phyloP scores from a whole-genome alignment of 1,140 invertebrate species.

The Thereuonema tuberculata region DNA sequence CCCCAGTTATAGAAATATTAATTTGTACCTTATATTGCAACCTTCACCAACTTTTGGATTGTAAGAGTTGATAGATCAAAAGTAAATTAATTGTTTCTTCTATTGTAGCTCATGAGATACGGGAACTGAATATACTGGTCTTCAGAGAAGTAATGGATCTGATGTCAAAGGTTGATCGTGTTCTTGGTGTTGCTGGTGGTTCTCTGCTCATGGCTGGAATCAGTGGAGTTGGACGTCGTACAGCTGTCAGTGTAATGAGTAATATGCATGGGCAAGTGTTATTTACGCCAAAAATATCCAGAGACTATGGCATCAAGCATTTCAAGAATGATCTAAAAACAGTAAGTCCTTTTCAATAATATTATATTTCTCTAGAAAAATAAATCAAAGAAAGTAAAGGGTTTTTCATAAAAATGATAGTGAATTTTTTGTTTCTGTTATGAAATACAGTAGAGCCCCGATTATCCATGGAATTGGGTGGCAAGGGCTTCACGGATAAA shows the following conservation, averaged over 20 bases:
- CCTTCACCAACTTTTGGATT: too few relatives aligned
- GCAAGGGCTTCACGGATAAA: too few relatives aligned
- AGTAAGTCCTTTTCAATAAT: conserved; percentile 22
- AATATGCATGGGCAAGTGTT: conserved; percentile 53
- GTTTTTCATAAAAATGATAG: too few relatives aligned
- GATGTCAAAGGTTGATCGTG: conserved; percentile 46
- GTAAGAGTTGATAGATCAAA: too few relatives aligned
- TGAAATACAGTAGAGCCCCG: too few relatives aligned
- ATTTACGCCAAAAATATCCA: conserved; percentile 42
- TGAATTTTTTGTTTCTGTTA: conserved; percentile 10
- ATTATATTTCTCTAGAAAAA: too few relatives aligned
- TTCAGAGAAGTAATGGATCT: conserved; percentile 49
- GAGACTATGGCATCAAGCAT: conserved; percentile 42
- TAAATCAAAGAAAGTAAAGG: not conserved
- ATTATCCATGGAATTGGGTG: too few relatives aligned
- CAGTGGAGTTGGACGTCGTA: conserved; percentile 60
- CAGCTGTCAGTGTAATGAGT: conserved; percentile 54
- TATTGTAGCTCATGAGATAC: conserved; percentile 39
- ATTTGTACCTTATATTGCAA: too few relatives aligned
- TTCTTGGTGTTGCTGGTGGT: conserved; percentile 44
- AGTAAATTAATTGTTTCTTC: conserved; percentile 13
- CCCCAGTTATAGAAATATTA: too few relatives aligned
- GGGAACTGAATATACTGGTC: conserved; percentile 43
- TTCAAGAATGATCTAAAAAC: conserved; percentile 50
- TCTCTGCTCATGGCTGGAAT: conserved; percentile 57